Conservation (phyloP, 2,113 vertebrate species). For the Percopsis transmontana region DNA sequence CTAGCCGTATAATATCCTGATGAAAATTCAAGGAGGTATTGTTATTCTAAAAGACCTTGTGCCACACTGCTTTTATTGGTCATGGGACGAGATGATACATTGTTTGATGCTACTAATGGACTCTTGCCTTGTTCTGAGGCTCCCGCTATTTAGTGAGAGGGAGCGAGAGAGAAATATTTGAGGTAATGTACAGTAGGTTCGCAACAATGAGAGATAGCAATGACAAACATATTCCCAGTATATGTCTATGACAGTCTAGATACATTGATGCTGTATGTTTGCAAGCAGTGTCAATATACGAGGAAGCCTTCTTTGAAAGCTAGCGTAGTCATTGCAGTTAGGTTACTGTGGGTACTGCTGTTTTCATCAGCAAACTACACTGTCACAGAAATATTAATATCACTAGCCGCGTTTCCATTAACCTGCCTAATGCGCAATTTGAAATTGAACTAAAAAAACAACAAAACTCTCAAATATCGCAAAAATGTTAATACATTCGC, state of each 20-base stretch:
- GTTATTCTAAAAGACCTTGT: background rate
- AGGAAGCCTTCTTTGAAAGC: constrained; percentile 34
- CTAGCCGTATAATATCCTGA: too few species aligned
- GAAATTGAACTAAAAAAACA: too few species aligned
- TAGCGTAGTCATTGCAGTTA: constrained; percentile 21
- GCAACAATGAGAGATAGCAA: background rate
- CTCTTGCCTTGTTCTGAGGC: constrained; percentile 21
- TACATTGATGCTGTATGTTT: constrained; percentile 11
- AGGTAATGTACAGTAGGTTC: constrained; percentile 12
- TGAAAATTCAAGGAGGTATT: too few species aligned
- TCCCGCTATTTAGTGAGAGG: background rate
- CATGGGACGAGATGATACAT: too few species aligned
- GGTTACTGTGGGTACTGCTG: constrained; percentile 37
- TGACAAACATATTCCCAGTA: background rate
- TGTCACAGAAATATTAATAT: constrained; percentile 40
- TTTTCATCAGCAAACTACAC: constrained; percentile 36
- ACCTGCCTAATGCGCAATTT: too few species aligned
- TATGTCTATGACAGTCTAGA: constrained; percentile 13
- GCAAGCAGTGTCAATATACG: constrained; percentile 33
- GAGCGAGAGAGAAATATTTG: constrained; percentile 14
- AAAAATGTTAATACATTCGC: too few species aligned
- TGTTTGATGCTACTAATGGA: constrained; percentile 5
- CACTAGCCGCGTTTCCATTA: too few species aligned
- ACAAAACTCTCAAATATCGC: too few species aligned
- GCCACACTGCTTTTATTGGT: background rate